Base-by-base conservation (phyloP, 2,113 vertebrate genomes). In the Proteles cristata region DNA sequence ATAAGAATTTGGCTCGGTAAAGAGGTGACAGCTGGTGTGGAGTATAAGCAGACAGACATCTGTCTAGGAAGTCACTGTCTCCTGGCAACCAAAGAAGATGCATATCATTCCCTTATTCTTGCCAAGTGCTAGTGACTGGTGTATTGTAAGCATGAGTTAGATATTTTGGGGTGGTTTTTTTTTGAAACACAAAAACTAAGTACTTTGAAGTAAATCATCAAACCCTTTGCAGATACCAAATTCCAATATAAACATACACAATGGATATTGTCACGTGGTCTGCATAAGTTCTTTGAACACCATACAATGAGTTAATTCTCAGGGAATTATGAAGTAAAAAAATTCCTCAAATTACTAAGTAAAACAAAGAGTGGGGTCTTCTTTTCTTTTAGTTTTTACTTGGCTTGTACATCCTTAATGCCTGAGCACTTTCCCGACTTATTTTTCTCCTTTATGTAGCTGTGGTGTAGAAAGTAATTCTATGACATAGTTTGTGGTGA, bases 61-160 rank as follows among this genome's bases (percentile, higher is more conserved):
- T 96, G 93, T 87, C 90, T 96, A 94, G 93, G 84, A 96, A 97
- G 95, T 55, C 68, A 95, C 95, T 68, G 93, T 96, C 87, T 97
- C 95, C 48, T 93, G 90, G 96, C 87, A 95, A 93, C 90, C 35
- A 58, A 96, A 39, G 63, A 96, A 95, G 86, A 84, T 69, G 90
- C 63, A 4, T 82, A 93, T 61, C 58, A 93, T 61, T 92, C 69
- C 53, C 84, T 95, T 31, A 65, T 43, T 50, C 35, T 96, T 97
- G 96, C 90, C 96, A 98, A 97, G 16, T 94, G 79, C 90, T 82
- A 39, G 26, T 31, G 25, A 15, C 76, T 96, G 71, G 48, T 81
- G 89, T 84, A 35, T 92, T 97, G 48, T 84, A 93, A 93, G 71
- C 74, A 97, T 93, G 50, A 93, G 8, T 63, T 86, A 93, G 58